Percentiles rank a stretch among this genome's conserved stretches.
phyloP scores from a whole-genome alignment of 1,140 invertebrate genomes.

The Idris sp. region DNA sequence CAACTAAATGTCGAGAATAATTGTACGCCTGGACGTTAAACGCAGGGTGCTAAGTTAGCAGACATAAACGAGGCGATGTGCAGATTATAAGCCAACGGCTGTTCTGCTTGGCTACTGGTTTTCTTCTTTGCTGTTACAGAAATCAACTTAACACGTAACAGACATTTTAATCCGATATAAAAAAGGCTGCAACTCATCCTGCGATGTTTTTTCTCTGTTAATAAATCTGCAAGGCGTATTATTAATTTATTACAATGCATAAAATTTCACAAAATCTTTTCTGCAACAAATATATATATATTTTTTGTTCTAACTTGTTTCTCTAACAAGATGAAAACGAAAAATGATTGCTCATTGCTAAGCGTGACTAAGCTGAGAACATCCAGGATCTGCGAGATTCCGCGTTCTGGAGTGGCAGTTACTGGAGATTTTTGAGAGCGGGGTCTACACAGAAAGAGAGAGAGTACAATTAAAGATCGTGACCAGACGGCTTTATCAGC shows the following conservation, averaged over 20 bases:
- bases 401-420: conserved; percentile 48
- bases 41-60: conserved; percentile 47
- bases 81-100: conserved; percentile 49
- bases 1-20: conserved; percentile 40
- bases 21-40: conserved; percentile 33
- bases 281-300: no score
- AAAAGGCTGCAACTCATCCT: conserved; percentile 2
- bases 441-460: conserved; percentile 59
- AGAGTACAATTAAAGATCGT: conserved; percentile 71
- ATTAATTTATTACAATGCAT: no score
- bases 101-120: conserved; percentile 40
- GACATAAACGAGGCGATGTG: conserved; percentile 48
- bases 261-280: conserved; percentile 12
- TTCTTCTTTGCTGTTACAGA: conserved; percentile 28
- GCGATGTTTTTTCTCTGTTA: no score
- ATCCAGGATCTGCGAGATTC: conserved; percentile 60
- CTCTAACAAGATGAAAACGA: conserved; percentile 26
- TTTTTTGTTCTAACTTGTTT: no score
- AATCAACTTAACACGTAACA: conserved; percentile 33
- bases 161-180: conserved; percentile 19
- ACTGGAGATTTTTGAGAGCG: conserved; percentile 17
- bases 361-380: conserved; percentile 73
- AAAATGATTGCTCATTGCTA: conserved; percentile 67
- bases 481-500: conserved; percentile 63
- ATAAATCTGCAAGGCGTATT: no score